Conservation (phyloP, 2,113 vertebrate genomes). For the Oophaga pumilio region DNA sequence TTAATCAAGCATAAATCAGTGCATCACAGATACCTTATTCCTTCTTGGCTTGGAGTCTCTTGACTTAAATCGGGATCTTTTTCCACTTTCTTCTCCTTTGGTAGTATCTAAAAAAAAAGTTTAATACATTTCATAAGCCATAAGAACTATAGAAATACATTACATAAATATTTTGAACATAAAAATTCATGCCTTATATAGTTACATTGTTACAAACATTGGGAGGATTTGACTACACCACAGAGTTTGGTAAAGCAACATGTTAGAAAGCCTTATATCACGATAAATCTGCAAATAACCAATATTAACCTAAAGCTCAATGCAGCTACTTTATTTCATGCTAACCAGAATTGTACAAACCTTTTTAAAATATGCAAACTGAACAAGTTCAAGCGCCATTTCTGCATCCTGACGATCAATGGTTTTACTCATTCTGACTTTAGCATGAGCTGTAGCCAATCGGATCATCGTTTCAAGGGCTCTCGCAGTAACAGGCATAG, state of each 20-base stretch:
- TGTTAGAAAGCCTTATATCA: no score
- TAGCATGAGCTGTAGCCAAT: slow-evolving; percentile 68
- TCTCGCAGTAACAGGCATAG: slow-evolving; percentile 65
- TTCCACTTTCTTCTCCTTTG: slow-evolving; percentile 38
- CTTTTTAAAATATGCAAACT: slow-evolving; percentile 68
- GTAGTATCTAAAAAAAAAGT: not conserved
- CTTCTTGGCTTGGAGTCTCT: slow-evolving; percentile 34
- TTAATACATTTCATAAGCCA: not conserved
- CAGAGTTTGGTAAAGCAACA: no score
- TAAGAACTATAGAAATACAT: not conserved
- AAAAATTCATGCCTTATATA: not conserved
- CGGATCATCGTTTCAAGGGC: slow-evolving; percentile 69
- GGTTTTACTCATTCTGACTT: slow-evolving; percentile 67
- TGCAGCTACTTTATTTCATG: not conserved
- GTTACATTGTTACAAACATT: no score
- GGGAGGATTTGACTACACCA: no score
- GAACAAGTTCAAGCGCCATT: slow-evolving; percentile 69
- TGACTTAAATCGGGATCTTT: slow-evolving; percentile 28
- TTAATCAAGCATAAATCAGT: not conserved
- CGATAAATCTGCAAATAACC: no score
- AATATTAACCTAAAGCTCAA: not conserved
- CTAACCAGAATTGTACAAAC: not conserved
- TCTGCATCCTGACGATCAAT: slow-evolving; percentile 64
- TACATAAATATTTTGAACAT: not conserved
- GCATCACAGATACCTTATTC: slow-evolving; percentile 17